A percentile compares a stretch with the other conserved stretches of the same genome.
Evolutionary conservation across 2,113 vertebrate species (phyloP).

Genomic region (Pionites leucogaster): DNA sequence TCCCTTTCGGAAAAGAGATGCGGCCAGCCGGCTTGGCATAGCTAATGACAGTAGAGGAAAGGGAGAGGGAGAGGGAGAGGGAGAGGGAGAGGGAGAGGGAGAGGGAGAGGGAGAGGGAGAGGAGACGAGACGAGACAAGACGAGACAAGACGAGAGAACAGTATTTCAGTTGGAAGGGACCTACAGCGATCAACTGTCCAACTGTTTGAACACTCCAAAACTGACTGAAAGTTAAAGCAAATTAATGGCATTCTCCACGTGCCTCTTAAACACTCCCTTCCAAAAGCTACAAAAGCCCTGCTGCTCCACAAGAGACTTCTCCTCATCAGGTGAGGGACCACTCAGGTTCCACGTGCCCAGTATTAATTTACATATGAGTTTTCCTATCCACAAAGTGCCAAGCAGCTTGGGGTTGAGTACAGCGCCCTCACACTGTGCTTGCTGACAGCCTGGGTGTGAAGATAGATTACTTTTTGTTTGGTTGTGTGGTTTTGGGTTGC

Average conservation of each 20-base stretch:
- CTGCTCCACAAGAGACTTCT: background rate
- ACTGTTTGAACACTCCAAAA: background rate
- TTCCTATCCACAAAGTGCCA: background rate
- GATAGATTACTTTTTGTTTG: background rate
- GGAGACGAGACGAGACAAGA: accelerated
- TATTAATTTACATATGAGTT: background rate
- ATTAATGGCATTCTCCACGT: background rate
- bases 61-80: no score
- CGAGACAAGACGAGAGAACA: no score
- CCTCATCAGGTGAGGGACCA: background rate
- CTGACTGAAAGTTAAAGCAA: background rate
- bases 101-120: no score
- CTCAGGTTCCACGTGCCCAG: background rate
- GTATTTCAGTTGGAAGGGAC: background rate
- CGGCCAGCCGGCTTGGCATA: background rate
- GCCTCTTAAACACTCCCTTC: background rate
- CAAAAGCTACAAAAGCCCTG: background rate
- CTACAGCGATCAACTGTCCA: background rate
- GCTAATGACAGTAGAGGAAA: background rate
- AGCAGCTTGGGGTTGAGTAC: background rate
- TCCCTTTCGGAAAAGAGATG: background rate
- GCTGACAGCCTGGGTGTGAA: background rate
- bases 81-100: no score
- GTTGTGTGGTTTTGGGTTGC: background rate
- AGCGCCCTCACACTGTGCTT: background rate